phyloP scores from a whole-genome alignment of 2,113 vertebrate species.

The Danionella cerebrum region DNA sequence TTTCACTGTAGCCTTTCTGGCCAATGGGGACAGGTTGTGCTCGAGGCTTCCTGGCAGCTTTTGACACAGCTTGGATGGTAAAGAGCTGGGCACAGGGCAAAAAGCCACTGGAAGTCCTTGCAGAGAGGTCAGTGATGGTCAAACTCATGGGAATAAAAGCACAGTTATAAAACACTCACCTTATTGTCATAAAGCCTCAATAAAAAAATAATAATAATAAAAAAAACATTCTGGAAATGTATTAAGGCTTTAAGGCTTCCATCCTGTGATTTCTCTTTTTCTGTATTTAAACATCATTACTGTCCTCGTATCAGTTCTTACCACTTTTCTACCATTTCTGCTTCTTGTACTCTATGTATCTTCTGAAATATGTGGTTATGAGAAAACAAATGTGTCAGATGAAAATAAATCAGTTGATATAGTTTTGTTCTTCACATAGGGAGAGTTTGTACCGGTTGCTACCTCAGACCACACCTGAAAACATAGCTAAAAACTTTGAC shows the following conservation, averaged over 20 bases:
- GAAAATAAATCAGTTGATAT: background rate
- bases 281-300: no score
- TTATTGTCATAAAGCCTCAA: no score
- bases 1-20: slow-evolving; percentile 85
- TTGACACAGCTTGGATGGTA: slow-evolving; percentile 94
- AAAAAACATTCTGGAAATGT: no score
- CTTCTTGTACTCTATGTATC: no score
- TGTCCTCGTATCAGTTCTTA: no score
- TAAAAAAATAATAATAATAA: no score
- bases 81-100: slow-evolving; percentile 84
- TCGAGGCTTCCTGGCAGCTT: slow-evolving; percentile 89
- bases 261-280: no score
- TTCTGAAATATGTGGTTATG: no score
- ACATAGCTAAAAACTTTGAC: slow-evolving; percentile 95
- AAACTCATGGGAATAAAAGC: background rate
- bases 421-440: slow-evolving; percentile 50
- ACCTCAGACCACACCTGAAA: slow-evolving; percentile 93
- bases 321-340: no score
- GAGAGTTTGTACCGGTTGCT: slow-evolving; percentile 91
- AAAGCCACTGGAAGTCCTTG: slow-evolving; percentile 77
- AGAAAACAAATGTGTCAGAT: no score
- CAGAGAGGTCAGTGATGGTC: slow-evolving; percentile 73
- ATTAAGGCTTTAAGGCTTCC: no score
- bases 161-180: no score
- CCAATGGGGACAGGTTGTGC: slow-evolving; percentile 98